Percentiles rank a stretch among this genome's conserved stretches.
Conservation (phyloP, 1,140 invertebrate genomes). For the Apolygus lucorum region DNA sequence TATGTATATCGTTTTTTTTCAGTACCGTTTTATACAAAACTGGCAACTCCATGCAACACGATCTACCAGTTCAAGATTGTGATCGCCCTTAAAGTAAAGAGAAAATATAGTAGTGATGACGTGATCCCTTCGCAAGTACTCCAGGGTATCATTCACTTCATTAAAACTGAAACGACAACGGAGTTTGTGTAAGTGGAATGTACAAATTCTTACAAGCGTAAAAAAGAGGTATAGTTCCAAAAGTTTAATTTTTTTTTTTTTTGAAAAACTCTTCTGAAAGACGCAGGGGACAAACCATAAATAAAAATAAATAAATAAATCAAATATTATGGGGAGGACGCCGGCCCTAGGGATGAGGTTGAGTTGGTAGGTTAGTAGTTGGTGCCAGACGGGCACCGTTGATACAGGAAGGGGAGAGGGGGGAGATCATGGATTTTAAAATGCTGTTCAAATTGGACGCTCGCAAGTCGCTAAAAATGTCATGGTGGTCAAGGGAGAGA, state of each 20-base stretch:
- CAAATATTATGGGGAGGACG: neutral
- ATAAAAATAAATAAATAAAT: too few species aligned
- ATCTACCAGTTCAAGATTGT: neutral
- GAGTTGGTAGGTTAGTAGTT: too few species aligned
- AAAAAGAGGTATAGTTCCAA: neutral
- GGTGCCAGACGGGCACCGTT: too few species aligned
- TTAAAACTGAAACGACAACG: neutral
- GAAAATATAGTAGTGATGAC: too few species aligned
- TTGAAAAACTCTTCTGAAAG: neutral
- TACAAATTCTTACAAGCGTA: neutral
- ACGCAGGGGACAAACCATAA: too few species aligned
- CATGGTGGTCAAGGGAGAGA: too few species aligned
- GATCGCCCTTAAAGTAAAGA: neutral
- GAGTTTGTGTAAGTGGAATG: neutral
- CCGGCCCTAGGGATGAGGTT: neutral
- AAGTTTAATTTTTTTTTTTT: neutral
- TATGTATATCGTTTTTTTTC: neutral
- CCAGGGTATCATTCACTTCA: neutral
- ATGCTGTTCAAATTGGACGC: too few species aligned
- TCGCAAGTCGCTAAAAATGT: too few species aligned
- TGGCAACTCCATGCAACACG: neutral
- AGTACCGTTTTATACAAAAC: neutral
- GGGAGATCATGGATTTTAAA: too few species aligned
- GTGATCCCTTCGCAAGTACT: neutral
- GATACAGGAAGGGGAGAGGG: too few species aligned